Percentiles rank a stretch among this genome's conserved stretches.
These are phyloP conservation scores for Notiomystis cincta DNA, from an alignment of 2,113 vertebrate genomes.

Conservation along the genomic window DNA sequence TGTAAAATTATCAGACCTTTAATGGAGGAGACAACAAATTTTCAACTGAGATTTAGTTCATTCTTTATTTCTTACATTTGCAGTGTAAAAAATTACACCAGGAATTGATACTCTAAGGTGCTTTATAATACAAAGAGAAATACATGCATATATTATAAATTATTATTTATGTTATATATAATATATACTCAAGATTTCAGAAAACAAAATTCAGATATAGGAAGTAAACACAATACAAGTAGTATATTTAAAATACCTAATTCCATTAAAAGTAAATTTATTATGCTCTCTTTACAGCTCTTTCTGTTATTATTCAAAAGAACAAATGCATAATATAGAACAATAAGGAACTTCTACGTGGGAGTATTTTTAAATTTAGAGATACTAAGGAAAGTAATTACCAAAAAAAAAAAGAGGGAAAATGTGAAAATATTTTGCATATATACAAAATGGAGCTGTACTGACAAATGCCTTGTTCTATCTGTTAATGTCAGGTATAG, in stretches of 20 bases:
- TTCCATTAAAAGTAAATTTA: background rate
- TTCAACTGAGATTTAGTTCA: background rate
- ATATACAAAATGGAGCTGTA: background rate
- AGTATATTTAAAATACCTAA: background rate
- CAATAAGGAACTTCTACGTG: background rate
- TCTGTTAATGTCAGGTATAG: background rate
- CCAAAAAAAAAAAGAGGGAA: background rate
- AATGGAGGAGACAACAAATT: background rate
- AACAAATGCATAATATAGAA: background rate
- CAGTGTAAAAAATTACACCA: background rate
- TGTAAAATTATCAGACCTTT: background rate
- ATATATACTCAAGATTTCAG: background rate
- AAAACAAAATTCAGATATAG: background rate
- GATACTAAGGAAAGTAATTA: background rate
- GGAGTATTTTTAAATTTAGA: background rate
- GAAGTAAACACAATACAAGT: background rate
- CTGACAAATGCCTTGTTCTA: background rate
- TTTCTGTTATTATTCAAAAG: background rate
- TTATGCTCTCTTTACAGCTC: background rate
- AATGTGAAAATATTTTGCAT: background rate
- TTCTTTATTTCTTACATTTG: background rate
- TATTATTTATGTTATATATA: background rate
- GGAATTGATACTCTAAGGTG: background rate
- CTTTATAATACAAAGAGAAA: background rate
- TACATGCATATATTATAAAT: background rate